Evolutionary conservation across 2,797 vertebrate genomes (phyloP).

Genomic region (Falco naumanni): DNA sequence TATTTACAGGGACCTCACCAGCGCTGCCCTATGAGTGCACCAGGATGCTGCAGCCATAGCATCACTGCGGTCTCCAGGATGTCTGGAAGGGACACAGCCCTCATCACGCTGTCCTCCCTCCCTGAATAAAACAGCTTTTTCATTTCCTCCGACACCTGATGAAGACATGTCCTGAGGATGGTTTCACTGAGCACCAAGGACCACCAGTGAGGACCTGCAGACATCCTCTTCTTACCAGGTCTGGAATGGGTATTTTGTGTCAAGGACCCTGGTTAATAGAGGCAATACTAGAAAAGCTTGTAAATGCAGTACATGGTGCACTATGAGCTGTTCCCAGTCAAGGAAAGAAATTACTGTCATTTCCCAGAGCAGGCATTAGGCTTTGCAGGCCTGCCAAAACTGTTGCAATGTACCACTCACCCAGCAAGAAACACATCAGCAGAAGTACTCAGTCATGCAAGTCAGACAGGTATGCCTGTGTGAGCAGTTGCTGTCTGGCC

Average conservation of each 20-base stretch:
- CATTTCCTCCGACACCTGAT: accelerated
- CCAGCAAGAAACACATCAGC: not conserved
- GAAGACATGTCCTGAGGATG: not conserved
- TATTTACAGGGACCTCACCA: not conserved
- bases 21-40: not conserved
- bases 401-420: accelerated
- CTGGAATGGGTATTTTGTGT: not conserved
- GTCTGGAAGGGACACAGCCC: not conserved
- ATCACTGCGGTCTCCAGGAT: not conserved
- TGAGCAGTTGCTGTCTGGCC: not conserved
- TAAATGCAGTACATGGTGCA: accelerated
- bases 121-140: not conserved
- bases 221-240: not conserved
- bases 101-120: not conserved
- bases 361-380: not conserved
- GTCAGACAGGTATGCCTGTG: accelerated
- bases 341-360: not conserved
- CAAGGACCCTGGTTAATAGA: not conserved
- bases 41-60: not conserved
- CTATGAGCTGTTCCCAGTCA: not conserved
- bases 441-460: accelerated
- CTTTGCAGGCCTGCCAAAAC: not conserved
- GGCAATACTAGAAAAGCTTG: not conserved
- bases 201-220: not conserved
- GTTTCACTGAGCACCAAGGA: not conserved